These are phyloP conservation scores for Drosophila anomelani DNA, from an alignment of 2,888 invertebrate species.

Conservation along the genomic window DNA sequence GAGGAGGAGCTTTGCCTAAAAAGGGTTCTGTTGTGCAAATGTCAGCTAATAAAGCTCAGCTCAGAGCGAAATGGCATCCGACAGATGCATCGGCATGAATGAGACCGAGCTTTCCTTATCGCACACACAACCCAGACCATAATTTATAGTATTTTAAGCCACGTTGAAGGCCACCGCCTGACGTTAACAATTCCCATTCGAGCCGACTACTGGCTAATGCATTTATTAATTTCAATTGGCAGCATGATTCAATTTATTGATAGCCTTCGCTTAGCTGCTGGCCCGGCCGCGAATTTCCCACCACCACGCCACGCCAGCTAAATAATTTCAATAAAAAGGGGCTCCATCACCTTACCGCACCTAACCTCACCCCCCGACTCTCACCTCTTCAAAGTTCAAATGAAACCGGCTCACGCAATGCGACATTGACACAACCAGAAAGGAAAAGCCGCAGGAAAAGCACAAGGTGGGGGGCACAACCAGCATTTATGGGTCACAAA, in stretches of 20 bases:
- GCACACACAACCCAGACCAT: background rate
- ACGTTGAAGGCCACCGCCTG: slow-evolving; percentile 22
- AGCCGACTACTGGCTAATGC: slow-evolving; percentile 8
- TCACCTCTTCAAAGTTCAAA: slow-evolving; percentile 42
- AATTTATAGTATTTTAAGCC: slow-evolving; percentile 9
- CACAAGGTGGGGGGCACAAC: slow-evolving; percentile 1
- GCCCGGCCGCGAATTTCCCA: slow-evolving; percentile 13
- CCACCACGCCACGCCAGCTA: slow-evolving; percentile 5
- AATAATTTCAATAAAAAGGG: slow-evolving; percentile 59
- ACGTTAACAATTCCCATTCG: slow-evolving; percentile 5
- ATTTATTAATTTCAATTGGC: slow-evolving; percentile 38
- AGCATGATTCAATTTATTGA: slow-evolving; percentile 64
- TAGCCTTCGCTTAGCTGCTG: slow-evolving; percentile 38
- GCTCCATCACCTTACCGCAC: slow-evolving; percentile 28
- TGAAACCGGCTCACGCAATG: slow-evolving; percentile 61
- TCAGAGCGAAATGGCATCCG: slow-evolving; percentile 24
- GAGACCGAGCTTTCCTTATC: slow-evolving; percentile 30
- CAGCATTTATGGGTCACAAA: slow-evolving; percentile 40
- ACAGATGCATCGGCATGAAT: slow-evolving; percentile 33
- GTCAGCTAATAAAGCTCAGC: slow-evolving; percentile 36
- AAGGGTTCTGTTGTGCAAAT: slow-evolving; percentile 28
- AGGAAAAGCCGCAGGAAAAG: slow-evolving; percentile 18
- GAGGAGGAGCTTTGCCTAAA: slow-evolving; percentile 26
- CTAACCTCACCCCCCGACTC: background rate
- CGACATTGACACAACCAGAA: slow-evolving; percentile 40